Evolutionary conservation across 2,888 invertebrate genomes (phyloP).

Genomic region (Cyaniris semiargus): DNA sequence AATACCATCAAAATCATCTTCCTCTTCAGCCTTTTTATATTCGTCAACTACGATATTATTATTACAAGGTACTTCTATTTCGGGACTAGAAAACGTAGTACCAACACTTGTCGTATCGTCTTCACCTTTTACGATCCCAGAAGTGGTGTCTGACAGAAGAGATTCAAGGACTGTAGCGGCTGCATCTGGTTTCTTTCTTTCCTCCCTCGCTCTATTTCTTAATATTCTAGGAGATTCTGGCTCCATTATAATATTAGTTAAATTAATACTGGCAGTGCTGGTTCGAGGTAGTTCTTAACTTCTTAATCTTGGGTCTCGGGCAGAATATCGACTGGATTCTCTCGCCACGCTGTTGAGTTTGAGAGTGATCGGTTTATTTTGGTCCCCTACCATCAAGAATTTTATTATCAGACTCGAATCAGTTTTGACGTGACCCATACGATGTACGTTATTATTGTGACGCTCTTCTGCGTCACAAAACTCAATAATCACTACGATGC

Average conservation of each 20-base stretch:
- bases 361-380: slow-evolving; percentile 74
- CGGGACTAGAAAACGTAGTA: slow-evolving; percentile 66
- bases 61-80: slow-evolving; percentile 58
- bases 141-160: slow-evolving; percentile 71
- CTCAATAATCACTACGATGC: neutral
- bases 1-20: slow-evolving; percentile 41
- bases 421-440: slow-evolving; percentile 63
- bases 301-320: slow-evolving; percentile 82
- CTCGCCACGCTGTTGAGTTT: slow-evolving; percentile 76
- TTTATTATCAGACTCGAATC: slow-evolving; percentile 51
- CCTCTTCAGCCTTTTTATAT: slow-evolving; percentile 41
- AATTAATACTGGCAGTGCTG: slow-evolving; percentile 63
- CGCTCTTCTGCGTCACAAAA: slow-evolving; percentile 55
- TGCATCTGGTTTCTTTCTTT: slow-evolving; percentile 51
- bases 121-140: slow-evolving; percentile 75
- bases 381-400: slow-evolving; percentile 80
- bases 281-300: slow-evolving; percentile 52
- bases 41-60: slow-evolving; percentile 44
- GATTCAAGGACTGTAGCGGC: slow-evolving; percentile 63
- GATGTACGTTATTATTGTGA: slow-evolving; percentile 52
- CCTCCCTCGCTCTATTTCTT: slow-evolving; percentile 59
- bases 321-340: slow-evolving; percentile 73
- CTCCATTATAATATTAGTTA: slow-evolving; percentile 64
- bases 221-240: slow-evolving; percentile 54
- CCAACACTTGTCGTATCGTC: slow-evolving; percentile 59